Percentiles rank a stretch among this genome's conserved stretches.
Conservation (phyloP, 2,888 invertebrate genomes). For the Eumerus sabulonum region DNA sequence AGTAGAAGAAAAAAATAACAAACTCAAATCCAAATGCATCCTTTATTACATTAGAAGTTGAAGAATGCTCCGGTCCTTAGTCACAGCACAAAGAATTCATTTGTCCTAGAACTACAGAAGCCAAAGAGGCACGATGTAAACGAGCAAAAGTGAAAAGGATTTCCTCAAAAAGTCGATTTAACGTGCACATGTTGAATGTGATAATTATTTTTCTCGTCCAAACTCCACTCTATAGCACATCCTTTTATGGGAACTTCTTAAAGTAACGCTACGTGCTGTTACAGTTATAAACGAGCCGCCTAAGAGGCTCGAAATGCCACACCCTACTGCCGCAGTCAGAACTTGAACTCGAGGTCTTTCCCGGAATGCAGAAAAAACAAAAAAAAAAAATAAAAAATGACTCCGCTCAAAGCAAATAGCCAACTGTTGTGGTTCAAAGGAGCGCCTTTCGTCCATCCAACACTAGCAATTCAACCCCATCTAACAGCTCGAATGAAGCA, state of each 20-base stretch:
- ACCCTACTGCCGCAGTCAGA: slow-evolving; percentile 54
- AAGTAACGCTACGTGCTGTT: slow-evolving; percentile 44
- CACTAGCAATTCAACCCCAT: background rate
- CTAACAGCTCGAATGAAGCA: background rate
- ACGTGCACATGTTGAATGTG: slow-evolving; percentile 67
- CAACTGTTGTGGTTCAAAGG: slow-evolving; percentile 50
- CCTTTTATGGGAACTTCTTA: slow-evolving; percentile 26
- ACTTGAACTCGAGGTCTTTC: slow-evolving; percentile 23
- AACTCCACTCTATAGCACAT: slow-evolving; percentile 17
- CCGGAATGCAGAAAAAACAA: too few relatives aligned
- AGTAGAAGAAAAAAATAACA: too few relatives aligned
- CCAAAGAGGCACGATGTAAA: too few relatives aligned
- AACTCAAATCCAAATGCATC: too few relatives aligned
- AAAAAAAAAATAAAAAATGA: slow-evolving; percentile 39
- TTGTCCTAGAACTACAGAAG: too few relatives aligned
- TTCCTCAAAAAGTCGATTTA: background rate
- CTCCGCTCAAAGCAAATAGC: slow-evolving; percentile 66
- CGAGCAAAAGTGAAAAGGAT: too few relatives aligned
- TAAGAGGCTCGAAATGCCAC: slow-evolving; percentile 52
- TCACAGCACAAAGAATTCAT: too few relatives aligned
- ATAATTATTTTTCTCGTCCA: slow-evolving; percentile 63
- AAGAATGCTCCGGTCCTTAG: too few relatives aligned
- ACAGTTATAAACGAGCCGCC: slow-evolving; percentile 66
- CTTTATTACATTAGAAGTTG: too few relatives aligned
- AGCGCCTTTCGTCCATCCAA: background rate